A percentile compares a stretch with the other conserved stretches of the same genome.
These are phyloP conservation scores for Pygocentrus nattereri DNA, from an alignment of 2,797 vertebrate genomes.

Conservation along the genomic window DNA sequence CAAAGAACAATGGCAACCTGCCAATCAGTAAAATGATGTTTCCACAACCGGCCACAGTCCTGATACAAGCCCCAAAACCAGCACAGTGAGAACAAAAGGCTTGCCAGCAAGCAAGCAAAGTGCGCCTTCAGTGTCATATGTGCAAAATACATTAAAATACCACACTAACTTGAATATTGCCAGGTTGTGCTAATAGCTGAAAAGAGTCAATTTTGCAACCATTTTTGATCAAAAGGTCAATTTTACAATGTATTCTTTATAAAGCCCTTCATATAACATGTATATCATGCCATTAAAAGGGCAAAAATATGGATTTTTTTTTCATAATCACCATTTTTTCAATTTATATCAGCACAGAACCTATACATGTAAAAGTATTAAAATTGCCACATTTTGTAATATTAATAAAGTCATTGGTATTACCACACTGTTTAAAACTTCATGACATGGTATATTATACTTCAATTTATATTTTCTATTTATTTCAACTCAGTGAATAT, in stretches of 20 bases:
- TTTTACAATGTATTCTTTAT: background rate
- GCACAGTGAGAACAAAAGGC: constrained; percentile 42
- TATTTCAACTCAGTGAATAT: constrained; percentile 27
- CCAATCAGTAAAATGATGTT: constrained; percentile 54
- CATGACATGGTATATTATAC: constrained; percentile 5
- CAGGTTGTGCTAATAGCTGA: background rate
- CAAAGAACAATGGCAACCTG: constrained; percentile 58
- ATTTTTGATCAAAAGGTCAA: background rate
- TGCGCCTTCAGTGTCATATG: constrained; percentile 18
- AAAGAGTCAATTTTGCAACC: background rate
- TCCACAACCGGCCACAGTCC: constrained; percentile 51
- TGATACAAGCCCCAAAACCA: constrained; percentile 44
- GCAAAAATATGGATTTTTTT: background rate
- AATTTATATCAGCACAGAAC: background rate
- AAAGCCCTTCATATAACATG: background rate
- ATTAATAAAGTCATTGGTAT: background rate
- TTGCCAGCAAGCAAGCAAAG: constrained; percentile 49
- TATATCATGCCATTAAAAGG: background rate
- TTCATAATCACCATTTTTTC: background rate
- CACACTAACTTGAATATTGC: constrained; percentile 30
- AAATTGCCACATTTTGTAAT: background rate
- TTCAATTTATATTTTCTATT: constrained; percentile 8
- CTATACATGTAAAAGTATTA: background rate
- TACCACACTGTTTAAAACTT: background rate
- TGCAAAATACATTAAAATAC: constrained; percentile 41